phyloP scores from a whole-genome alignment of 1,140 invertebrate genomes.

The Drosophila nebulosa region DNA sequence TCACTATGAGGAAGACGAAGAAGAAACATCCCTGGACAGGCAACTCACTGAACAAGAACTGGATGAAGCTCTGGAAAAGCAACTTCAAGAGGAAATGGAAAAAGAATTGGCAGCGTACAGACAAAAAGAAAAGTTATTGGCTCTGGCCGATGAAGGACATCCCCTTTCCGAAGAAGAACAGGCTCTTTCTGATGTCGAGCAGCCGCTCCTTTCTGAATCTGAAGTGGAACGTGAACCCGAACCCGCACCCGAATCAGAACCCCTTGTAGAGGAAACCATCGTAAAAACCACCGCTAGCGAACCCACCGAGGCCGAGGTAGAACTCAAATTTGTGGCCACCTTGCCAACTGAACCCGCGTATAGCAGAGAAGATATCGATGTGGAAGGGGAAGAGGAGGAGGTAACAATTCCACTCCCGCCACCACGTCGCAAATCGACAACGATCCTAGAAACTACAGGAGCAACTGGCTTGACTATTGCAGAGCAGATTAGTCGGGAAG shows the following conservation, averaged over 20 bases:
- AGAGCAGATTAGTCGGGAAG: slow-evolving; percentile 44
- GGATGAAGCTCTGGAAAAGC: slow-evolving; percentile 58
- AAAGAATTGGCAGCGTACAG: slow-evolving; percentile 58
- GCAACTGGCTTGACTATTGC: slow-evolving; percentile 31
- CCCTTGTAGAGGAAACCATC: slow-evolving; percentile 17
- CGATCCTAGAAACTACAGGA: slow-evolving; percentile 42
- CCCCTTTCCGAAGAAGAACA: slow-evolving; percentile 13
- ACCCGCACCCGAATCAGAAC: too few species aligned
- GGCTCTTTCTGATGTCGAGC: slow-evolving; percentile 36
- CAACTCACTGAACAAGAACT: slow-evolving; percentile 56
- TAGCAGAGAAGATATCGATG: slow-evolving; percentile 3
- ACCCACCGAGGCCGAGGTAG: slow-evolving; percentile 54
- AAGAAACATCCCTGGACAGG: slow-evolving; percentile 29
- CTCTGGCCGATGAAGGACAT: neutral
- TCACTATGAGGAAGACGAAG: slow-evolving; percentile 36
- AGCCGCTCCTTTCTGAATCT: neutral
- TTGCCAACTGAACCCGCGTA: slow-evolving; percentile 53
- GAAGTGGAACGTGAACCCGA: slow-evolving; percentile 30
- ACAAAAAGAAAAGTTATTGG: slow-evolving; percentile 24
- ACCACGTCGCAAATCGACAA: slow-evolving; percentile 69
- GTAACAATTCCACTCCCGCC: slow-evolving; percentile 61
- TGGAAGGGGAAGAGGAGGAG: slow-evolving; percentile 22
- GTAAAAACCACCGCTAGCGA: slow-evolving; percentile 33
- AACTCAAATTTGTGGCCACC: slow-evolving; percentile 50
- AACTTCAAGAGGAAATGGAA: slow-evolving; percentile 58